Percentiles rank a stretch among this genome's conserved stretches.
These are phyloP conservation scores for Megalops cyprinoides DNA, from an alignment of 2,797 vertebrate species.

Conservation along the genomic window DNA sequence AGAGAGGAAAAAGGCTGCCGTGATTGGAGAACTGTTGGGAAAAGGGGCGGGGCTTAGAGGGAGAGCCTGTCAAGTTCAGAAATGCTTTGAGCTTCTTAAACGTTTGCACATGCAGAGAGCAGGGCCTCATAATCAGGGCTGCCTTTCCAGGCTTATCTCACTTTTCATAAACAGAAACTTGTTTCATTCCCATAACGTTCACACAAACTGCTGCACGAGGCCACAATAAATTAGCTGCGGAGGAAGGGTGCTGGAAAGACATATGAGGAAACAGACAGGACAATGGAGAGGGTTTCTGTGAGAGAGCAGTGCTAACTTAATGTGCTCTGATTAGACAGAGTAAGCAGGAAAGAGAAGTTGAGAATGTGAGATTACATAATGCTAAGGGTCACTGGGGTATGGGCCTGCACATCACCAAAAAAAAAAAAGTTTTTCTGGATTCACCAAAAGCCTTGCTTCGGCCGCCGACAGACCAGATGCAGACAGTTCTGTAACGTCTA, in stretches of 20 bases:
- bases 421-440: too few species aligned
- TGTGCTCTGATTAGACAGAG: not conserved
- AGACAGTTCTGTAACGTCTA: too few species aligned
- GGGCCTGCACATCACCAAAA: too few species aligned
- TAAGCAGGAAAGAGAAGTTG: not conserved
- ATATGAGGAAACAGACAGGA: not conserved
- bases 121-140: not conserved
- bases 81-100: not conserved
- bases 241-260: too few species aligned
- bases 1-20: not conserved
- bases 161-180: conserved; percentile 16
- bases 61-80: too few species aligned
- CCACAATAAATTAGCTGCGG: not conserved
- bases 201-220: not conserved
- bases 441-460: too few species aligned
- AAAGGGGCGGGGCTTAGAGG: too few species aligned
- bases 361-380: too few species aligned
- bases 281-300: not conserved
- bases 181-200: too few species aligned
- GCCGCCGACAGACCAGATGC: too few species aligned
- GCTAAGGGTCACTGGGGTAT: too few species aligned
- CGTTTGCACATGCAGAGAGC: not conserved
- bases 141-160: not conserved
- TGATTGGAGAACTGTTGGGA: not conserved
- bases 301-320: not conserved